phyloP scores from a whole-genome alignment of 1,140 invertebrate species.

The Teleogryllus occipitalis region DNA sequence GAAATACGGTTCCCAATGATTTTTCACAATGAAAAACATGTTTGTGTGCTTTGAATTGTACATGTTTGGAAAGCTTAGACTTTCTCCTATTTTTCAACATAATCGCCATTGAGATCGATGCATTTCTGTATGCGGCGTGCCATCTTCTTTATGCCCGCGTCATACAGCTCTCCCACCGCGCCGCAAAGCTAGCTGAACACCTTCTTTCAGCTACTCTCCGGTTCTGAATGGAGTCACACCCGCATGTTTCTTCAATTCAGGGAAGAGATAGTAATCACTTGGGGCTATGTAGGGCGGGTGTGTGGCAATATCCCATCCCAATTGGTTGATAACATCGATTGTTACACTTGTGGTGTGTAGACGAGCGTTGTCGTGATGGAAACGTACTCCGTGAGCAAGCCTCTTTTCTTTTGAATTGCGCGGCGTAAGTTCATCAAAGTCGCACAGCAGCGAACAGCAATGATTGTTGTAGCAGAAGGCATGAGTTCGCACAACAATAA shows the following conservation, averaged over 20 bases:
- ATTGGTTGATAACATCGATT: not conserved
- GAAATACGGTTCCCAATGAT: slow-evolving; percentile 7
- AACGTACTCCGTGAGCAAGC: slow-evolving; percentile 20
- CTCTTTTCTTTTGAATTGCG: slow-evolving; percentile 24
- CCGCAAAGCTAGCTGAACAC: not conserved
- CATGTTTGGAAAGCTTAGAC: not conserved
- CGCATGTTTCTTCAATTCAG: not conserved
- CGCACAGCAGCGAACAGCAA: slow-evolving; percentile 25
- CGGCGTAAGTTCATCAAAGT: slow-evolving; percentile 24
- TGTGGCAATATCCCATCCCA: not conserved
- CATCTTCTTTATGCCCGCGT: not conserved
- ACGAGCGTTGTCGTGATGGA: slow-evolving; percentile 34
- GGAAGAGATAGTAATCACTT: slow-evolving; percentile 8
- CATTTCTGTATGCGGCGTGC: not conserved
- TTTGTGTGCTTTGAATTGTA: slow-evolving; percentile 8
- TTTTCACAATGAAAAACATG: slow-evolving; percentile 14
- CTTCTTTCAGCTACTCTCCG: slow-evolving; percentile 11
- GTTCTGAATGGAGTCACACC: not conserved
- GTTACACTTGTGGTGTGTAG: slow-evolving; percentile 28
- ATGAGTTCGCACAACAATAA: slow-evolving; percentile 29
- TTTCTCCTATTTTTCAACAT: slow-evolving; percentile 4
- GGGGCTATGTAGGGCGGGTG: slow-evolving; percentile 11
- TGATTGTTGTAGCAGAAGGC: slow-evolving; percentile 27
- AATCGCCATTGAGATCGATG: slow-evolving; percentile 6
- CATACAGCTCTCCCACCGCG: not conserved